A percentile compares a stretch with the other conserved stretches of the same genome.
Conservation (phyloP, 1,140 invertebrate genomes). For the Paramacrobiotus metropolitanus region DNA sequence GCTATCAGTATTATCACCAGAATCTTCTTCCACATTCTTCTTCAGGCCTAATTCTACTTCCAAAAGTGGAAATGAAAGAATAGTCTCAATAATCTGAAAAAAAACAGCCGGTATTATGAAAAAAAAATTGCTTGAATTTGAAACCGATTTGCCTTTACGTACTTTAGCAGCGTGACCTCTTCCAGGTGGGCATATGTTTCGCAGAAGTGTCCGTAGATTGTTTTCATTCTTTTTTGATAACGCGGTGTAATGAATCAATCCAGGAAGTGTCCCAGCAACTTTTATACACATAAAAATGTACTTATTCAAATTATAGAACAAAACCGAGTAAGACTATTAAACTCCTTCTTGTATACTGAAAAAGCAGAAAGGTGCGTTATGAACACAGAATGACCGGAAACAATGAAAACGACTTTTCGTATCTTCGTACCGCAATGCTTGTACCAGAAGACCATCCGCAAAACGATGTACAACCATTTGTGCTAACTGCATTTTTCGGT, state of each 20-base stretch:
- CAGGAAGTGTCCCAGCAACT: neutral
- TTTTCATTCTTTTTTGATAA: constrained; percentile 7
- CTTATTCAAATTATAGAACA: no score
- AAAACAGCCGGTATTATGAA: no score
- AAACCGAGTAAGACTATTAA: no score
- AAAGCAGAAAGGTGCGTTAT: no score
- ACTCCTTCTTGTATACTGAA: no score
- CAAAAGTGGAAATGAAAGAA: neutral
- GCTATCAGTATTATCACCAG: no score
- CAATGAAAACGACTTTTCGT: no score
- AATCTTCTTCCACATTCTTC: neutral
- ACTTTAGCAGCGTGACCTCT: neutral
- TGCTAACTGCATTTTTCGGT: constrained; percentile 34
- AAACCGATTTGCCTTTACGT: neutral
- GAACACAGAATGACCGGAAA: no score
- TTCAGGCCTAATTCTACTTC: neutral
- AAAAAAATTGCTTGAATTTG: neutral
- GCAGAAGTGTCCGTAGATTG: neutral
- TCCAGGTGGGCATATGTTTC: neutral
- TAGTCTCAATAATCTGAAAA: neutral
- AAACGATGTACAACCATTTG: constrained; percentile 81
- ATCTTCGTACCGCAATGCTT: constrained; percentile 27
- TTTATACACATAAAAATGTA: no score
- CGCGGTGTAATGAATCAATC: constrained; percentile 4
- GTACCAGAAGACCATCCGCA: constrained; percentile 32